Percentiles rank a stretch among this genome's conserved stretches.
phyloP scores from a whole-genome alignment of 2,888 invertebrate genomes.

The Euproctis similis region DNA sequence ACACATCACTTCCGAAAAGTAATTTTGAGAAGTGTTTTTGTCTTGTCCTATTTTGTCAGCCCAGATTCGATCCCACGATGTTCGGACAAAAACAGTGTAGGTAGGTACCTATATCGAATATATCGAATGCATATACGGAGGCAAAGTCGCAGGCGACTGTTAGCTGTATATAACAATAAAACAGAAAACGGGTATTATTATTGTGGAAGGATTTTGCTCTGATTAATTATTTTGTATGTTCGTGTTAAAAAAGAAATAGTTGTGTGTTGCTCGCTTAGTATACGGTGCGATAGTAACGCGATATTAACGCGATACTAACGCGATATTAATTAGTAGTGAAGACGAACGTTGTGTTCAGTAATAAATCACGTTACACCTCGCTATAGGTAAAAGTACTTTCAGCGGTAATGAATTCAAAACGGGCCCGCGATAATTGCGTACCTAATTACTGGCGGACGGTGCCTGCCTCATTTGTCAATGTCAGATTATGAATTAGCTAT shows the following conservation, averaged over 20 bases:
- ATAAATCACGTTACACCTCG: constrained; percentile 65
- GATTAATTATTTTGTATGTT: constrained; percentile 51
- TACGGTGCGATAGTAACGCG: constrained; percentile 37
- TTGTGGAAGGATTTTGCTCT: constrained; percentile 52
- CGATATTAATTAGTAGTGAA: constrained; percentile 64
- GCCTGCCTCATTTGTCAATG: constrained; percentile 70
- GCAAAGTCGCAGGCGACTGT: too few relatives aligned
- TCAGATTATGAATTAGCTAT: constrained; percentile 73
- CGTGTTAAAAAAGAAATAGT: constrained; percentile 41
- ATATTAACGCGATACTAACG: constrained; percentile 43
- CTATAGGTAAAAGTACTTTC: constrained; percentile 52
- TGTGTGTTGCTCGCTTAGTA: constrained; percentile 13
- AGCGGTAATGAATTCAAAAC: constrained; percentile 71
- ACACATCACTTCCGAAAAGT: too few relatives aligned
- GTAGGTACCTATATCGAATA: too few relatives aligned
- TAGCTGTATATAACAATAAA: constrained; percentile 68
- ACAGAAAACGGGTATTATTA: constrained; percentile 36
- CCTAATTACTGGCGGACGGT: constrained; percentile 67
- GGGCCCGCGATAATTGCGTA: constrained; percentile 71
- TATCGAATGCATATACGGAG: too few relatives aligned
- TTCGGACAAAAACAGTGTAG: too few relatives aligned
- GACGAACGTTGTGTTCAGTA: constrained; percentile 47
- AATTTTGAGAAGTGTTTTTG: too few relatives aligned
- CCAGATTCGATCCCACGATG: too few relatives aligned
- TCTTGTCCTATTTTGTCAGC: too few relatives aligned